phyloP scores from a whole-genome alignment of 2,113 vertebrate genomes.

The Arizona elegans region DNA sequence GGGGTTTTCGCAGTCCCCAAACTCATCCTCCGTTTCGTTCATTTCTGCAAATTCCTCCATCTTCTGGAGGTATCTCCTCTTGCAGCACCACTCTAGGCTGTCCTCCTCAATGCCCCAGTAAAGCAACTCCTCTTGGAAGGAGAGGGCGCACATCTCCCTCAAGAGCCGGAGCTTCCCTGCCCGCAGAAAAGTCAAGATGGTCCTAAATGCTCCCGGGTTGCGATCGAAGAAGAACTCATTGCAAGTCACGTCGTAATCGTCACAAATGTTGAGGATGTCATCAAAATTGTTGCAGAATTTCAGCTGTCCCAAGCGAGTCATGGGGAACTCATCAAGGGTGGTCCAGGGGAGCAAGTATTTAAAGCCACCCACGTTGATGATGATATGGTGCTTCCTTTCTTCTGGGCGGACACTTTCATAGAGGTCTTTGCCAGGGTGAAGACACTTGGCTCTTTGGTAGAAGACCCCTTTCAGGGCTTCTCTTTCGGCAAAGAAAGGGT shows the following conservation, averaged over 20 bases:
- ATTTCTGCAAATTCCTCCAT: slow-evolving; percentile 90
- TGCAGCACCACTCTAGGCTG: slow-evolving; percentile 93
- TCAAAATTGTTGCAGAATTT: slow-evolving; percentile 92
- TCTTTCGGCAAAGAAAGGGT: slow-evolving; percentile 77
- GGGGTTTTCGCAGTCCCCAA: slow-evolving; percentile 67
- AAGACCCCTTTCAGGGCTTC: slow-evolving; percentile 86
- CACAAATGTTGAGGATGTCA: slow-evolving; percentile 92
- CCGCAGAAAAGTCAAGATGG: slow-evolving; percentile 91
- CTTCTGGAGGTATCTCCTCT: slow-evolving; percentile 88
- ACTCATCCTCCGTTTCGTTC: slow-evolving; percentile 82
- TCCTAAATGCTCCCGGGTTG: slow-evolving; percentile 90
- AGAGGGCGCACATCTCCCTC: slow-evolving; percentile 91
- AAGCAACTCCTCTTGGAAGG: slow-evolving; percentile 93
- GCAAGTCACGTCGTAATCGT: slow-evolving; percentile 90
- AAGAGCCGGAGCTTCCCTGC: slow-evolving; percentile 90
- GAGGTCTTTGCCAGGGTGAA: slow-evolving; percentile 65
- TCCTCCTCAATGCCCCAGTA: slow-evolving; percentile 97
- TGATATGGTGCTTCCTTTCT: slow-evolving; percentile 82
- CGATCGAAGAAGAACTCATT: slow-evolving; percentile 99
- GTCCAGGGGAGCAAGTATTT: slow-evolving; percentile 95
- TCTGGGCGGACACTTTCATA: slow-evolving; percentile 62
- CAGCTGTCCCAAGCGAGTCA: slow-evolving; percentile 89
- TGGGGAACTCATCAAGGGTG: slow-evolving; percentile 92
- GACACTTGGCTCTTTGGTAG: slow-evolving; percentile 85
- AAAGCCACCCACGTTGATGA: slow-evolving; percentile 95